Percentiles rank a stretch among this genome's conserved stretches.
These are phyloP conservation scores for Phymatocera aterrima DNA, from an alignment of 2,888 invertebrate genomes.

Conservation along the genomic window DNA sequence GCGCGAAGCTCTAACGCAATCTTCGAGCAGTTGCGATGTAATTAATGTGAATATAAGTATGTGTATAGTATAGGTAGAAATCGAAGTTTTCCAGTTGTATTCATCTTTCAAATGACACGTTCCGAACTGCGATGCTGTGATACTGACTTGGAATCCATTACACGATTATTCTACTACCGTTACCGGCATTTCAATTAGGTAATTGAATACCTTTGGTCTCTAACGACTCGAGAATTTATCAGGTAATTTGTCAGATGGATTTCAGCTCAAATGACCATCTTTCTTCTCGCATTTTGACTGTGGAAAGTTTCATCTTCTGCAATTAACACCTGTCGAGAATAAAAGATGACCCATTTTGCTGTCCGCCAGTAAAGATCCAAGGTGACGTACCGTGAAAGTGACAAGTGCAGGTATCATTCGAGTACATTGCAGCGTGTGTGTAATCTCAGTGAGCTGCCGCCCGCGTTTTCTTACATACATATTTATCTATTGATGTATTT, in stretches of 20 bases:
- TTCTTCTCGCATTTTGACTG: slow-evolving; percentile 30
- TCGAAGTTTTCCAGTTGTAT: background rate
- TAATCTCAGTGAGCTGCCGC: background rate
- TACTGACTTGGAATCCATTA: background rate
- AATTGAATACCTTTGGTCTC: background rate
- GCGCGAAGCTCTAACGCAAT: slow-evolving; percentile 18
- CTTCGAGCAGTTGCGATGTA: background rate
- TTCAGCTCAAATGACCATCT: background rate
- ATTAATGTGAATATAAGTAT: background rate
- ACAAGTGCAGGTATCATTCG: slow-evolving; percentile 6
- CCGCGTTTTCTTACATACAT: background rate
- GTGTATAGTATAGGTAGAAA: too few relatives aligned
- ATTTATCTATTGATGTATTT: background rate
- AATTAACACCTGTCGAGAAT: slow-evolving; percentile 31
- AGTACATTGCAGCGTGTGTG: background rate
- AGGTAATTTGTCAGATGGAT: background rate
- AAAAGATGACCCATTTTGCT: background rate
- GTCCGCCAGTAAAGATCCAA: background rate
- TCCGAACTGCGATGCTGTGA: background rate
- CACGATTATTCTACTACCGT: background rate
- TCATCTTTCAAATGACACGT: background rate
- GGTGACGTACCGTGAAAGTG: slow-evolving; percentile 35
- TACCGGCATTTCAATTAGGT: background rate
- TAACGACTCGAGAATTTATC: slow-evolving; percentile 29
- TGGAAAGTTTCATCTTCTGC: slow-evolving; percentile 18